Evolutionary conservation across 2,888 invertebrate genomes (phyloP), one percentile per base, ranked within the genome.

Genomic region (Orthonevra nobilis): DNA sequence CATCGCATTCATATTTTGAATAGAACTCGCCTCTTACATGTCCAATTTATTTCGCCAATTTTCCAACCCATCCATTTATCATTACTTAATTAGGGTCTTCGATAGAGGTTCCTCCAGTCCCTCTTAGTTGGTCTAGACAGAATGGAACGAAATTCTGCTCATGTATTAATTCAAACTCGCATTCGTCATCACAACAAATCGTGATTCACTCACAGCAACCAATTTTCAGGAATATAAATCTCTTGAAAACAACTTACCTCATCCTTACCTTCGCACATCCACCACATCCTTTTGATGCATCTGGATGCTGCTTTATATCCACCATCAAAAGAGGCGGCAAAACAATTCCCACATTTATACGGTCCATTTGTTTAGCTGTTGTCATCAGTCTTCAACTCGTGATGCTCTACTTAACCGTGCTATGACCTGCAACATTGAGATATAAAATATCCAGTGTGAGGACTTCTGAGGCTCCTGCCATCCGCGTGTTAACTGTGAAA

Each of bases 161-260:
- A 5, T 58, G 56, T 15, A 58, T 20, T 58, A 52, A 20, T 56
- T n/a, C 40, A 12, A 10, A 23, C n/a, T 6, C 14, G 36, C 28
- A 44, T n/a, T n/a, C n/a, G n/a, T n/a, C n/a, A n/a, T n/a, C n/a
- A 19, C 42, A 44, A 34, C 2, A 6, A 44, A 48, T 23, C 36
- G 14, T 28, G 15, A 14, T 15, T 9, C 15, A 23, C n/a, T 32
- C 56, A 6, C 34, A 40, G n/a, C 9, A 12, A 5, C 3, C 19
- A 66, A 56, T 48, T 68, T 46, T 17, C 48, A 68, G 48, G 32
- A 9, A 38, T 50, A 69, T 69, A 69, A 69, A 63, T 75, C 68
- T 69, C 63, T 30, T 69, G 54, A 69, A 23, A 38, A 26, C n/a
- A 28, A 58, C n/a, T n/a, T n/a, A 14, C 30, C 58, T 38, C 2